Evolutionary conservation across 1,140 invertebrate species (phyloP).

Genomic region (Diprion similis): DNA sequence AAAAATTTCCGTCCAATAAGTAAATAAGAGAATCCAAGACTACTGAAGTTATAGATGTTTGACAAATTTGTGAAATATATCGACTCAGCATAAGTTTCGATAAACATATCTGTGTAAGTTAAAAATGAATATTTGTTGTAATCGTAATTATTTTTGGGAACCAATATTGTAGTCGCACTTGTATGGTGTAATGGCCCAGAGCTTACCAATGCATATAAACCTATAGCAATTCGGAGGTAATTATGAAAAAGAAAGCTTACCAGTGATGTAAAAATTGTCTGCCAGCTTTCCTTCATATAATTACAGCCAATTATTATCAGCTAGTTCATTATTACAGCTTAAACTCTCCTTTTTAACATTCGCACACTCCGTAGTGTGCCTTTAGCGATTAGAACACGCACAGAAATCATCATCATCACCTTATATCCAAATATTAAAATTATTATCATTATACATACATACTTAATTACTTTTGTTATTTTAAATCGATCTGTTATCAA

Average conservation of each 20-base stretch:
- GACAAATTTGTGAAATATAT: no score
- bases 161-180: neutral
- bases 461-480: constrained; percentile 36
- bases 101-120: no score
- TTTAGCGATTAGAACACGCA: neutral
- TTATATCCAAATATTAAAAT: constrained; percentile 36
- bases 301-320: neutral
- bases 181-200: neutral
- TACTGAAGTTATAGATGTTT: no score
- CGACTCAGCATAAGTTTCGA: no score
- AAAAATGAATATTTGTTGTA: no score
- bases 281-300: neutral
- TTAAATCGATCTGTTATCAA: constrained; percentile 42
- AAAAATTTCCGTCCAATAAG: no score
- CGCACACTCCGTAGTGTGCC: neutral
- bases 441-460: constrained; percentile 43
- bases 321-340: constrained; percentile 2
- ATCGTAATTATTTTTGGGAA: no score
- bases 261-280: neutral
- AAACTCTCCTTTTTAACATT: neutral
- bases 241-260: neutral
- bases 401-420: constrained; percentile 9
- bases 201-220: neutral
- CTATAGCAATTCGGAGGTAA: neutral
- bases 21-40: no score